Percentiles rank a stretch among this genome's conserved stretches.
phyloP scores from a whole-genome alignment of 2,113 vertebrate genomes.

The Trogon surrucura region DNA sequence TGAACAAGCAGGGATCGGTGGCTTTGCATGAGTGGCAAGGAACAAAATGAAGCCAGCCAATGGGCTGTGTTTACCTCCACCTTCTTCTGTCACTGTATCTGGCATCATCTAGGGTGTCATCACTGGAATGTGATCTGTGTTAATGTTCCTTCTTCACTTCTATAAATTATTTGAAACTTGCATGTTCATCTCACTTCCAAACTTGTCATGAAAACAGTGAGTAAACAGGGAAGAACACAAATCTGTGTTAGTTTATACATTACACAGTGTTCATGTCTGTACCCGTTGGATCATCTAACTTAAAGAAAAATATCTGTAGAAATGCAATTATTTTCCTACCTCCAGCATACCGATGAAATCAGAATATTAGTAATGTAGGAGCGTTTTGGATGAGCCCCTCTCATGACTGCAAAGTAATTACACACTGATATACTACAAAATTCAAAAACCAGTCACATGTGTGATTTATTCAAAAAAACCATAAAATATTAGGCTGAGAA shows the following conservation, averaged over 20 bases:
- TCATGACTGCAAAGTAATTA: not conserved
- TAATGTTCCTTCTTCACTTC: not conserved
- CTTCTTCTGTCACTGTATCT: not conserved
- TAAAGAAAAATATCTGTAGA: not conserved
- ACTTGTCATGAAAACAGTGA: not conserved
- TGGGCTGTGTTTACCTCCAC: not conserved
- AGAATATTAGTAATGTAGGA: not conserved
- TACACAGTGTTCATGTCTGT: not conserved
- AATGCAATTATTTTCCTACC: not conserved
- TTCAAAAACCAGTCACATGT: not conserved
- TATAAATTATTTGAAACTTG: not conserved
- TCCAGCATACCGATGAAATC: not conserved
- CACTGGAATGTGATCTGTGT: accelerated
- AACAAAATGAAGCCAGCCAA: not conserved
- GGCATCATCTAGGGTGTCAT: not conserved
- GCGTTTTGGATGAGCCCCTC: not conserved
- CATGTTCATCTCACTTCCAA: not conserved
- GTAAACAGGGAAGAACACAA: not conserved
- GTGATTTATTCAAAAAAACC: not conserved
- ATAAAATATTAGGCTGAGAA: not conserved
- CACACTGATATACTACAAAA: not conserved
- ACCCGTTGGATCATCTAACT: not conserved
- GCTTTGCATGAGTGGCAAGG: not conserved
- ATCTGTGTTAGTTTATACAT: not conserved
- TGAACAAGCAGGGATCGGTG: not conserved